Conservation (phyloP, 2,113 vertebrate genomes). For the Mohoua ochrocephala region DNA sequence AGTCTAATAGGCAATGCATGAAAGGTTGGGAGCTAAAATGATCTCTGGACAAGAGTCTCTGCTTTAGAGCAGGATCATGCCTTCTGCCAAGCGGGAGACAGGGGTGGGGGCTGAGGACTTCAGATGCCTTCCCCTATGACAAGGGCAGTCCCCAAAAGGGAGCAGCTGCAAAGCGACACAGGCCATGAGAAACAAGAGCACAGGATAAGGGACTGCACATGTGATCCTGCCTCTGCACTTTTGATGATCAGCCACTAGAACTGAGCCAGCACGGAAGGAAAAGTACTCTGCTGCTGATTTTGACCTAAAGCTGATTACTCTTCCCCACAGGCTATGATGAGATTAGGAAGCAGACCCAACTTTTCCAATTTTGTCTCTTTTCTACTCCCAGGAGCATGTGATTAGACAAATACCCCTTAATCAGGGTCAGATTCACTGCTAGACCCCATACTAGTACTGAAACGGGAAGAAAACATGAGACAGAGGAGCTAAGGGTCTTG, state of each 20-base stretch:
- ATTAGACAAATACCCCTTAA: not conserved
- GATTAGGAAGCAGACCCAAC: not conserved
- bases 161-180: not conserved
- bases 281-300: not conserved
- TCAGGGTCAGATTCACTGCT: not conserved
- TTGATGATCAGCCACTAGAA: not conserved
- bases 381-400: not conserved
- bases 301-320: not conserved
- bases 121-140: not conserved
- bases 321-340: not conserved
- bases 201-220: not conserved
- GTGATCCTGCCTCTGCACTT: not conserved
- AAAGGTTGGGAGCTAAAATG: not conserved
- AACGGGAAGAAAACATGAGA: not conserved
- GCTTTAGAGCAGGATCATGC: not conserved
- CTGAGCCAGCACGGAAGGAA: not conserved
- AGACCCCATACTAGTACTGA: not conserved
- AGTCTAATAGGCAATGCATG: not conserved
- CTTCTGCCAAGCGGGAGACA: not conserved
- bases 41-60: not conserved
- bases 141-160: not conserved
- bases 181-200: not conserved
- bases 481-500: not conserved
- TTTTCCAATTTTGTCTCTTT: not conserved
- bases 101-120: rapidly evolving